These are phyloP conservation scores for Vombatus ursinus DNA, from an alignment of 2,113 vertebrate genomes.

Conservation along the genomic window DNA sequence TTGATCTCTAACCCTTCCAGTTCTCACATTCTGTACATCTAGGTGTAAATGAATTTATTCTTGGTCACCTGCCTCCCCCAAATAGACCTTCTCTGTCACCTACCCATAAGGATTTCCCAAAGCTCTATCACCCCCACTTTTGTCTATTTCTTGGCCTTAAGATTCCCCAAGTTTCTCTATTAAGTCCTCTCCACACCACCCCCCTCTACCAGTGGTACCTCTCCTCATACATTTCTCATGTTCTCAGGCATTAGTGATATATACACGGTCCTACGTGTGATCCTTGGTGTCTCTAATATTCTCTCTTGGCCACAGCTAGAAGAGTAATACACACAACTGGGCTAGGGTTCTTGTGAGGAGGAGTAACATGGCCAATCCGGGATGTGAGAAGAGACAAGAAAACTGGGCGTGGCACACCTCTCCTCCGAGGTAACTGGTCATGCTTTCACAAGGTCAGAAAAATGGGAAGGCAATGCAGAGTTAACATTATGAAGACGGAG, in stretches of 20 bases:
- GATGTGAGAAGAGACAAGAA: not conserved
- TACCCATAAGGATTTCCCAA: not conserved
- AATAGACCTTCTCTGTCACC: not conserved
- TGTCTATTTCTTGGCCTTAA: not conserved
- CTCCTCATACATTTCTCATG: too few relatives aligned
- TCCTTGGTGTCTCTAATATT: too few relatives aligned
- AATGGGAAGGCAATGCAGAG: not conserved
- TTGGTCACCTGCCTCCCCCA: not conserved
- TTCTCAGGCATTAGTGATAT: too few relatives aligned
- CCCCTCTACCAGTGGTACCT: not conserved
- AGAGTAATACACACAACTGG: not conserved
- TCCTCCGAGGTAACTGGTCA: not conserved
- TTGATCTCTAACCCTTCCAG: not conserved
- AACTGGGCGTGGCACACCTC: too few relatives aligned
- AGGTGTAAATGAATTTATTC: not conserved
- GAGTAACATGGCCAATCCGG: not conserved
- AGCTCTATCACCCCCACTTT: not conserved
- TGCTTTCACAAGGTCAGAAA: not conserved
- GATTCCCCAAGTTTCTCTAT: not conserved
- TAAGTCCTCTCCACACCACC: not conserved
- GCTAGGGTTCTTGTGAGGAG: not conserved
- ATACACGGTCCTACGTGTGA: too few relatives aligned
- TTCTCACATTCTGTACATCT: not conserved
- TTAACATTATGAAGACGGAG: not conserved
- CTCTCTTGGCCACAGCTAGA: not conserved